A percentile compares a stretch with the other conserved stretches of the same genome.
Conservation (phyloP, 2,797 vertebrate genomes). For the Chelonia mydas region DNA sequence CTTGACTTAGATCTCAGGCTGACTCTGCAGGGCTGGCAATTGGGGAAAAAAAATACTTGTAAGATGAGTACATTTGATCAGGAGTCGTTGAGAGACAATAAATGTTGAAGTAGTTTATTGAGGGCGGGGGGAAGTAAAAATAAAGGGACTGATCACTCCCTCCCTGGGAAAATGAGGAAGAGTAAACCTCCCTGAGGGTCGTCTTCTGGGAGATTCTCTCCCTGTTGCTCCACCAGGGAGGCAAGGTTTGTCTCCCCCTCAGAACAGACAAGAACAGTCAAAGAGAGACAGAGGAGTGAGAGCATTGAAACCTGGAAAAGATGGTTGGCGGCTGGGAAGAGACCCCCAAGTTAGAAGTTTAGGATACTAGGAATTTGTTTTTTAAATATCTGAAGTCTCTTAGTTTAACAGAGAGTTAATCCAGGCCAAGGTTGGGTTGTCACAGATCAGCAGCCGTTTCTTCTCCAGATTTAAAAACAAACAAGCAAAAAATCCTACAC, state of each 20-base stretch:
- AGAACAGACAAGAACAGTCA: background rate
- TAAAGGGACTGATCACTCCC: background rate
- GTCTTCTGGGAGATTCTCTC: background rate
- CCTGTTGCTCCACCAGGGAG: background rate
- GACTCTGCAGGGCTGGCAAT: background rate
- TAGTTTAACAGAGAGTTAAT: background rate
- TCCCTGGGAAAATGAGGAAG: background rate
- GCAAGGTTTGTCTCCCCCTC: background rate
- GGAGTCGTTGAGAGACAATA: background rate
- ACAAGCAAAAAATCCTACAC: background rate
- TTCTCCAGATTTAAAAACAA: conserved; percentile 9
- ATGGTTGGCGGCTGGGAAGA: background rate
- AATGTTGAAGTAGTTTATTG: background rate
- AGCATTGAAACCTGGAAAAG: background rate
- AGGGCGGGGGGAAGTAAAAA: background rate
- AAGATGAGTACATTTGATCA: background rate
- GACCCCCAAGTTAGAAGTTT: background rate
- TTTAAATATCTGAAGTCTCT: background rate
- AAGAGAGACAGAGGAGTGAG: background rate
- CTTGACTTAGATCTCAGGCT: background rate
- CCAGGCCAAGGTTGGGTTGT: background rate
- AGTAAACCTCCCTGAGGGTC: background rate
- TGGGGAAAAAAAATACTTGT: background rate
- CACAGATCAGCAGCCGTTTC: background rate
- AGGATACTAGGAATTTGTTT: background rate